phyloP scores from a whole-genome alignment of 1,140 invertebrate species.

The Cherax quadricarinatus region DNA sequence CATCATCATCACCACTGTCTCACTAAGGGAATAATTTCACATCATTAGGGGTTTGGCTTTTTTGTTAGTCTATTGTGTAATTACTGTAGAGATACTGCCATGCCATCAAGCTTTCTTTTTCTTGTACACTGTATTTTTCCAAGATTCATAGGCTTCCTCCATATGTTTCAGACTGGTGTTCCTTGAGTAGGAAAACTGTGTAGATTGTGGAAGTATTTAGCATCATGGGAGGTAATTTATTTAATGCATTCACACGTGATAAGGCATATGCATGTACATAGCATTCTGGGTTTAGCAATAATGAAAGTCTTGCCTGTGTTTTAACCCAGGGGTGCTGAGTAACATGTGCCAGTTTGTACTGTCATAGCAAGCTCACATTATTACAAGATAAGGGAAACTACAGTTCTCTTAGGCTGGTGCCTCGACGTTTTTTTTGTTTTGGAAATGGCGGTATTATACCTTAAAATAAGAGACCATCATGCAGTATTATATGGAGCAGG shows the following conservation, averaged over 20 bases:
- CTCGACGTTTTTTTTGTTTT: not conserved
- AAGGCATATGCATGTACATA: conserved; percentile 32
- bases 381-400: conserved; percentile 11
- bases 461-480: conserved; percentile 36
- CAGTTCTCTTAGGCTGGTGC: conserved; percentile 16
- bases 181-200: conserved; percentile 27
- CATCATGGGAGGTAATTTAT: conserved; percentile 11
- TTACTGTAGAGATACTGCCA: conserved; percentile 31
- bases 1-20: not conserved
- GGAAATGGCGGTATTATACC: conserved; percentile 7
- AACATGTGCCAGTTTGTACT: conserved; percentile 27
- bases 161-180: conserved; percentile 32
- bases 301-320: conserved; percentile 41
- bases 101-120: conserved; percentile 3
- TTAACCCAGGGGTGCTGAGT: conserved; percentile 29
- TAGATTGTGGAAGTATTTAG: conserved; percentile 22
- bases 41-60: conserved; percentile 8
- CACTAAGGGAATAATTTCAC: not conserved
- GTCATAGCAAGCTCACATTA: not conserved
- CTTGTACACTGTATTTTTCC: conserved; percentile 24
- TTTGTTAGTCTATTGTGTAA: conserved; percentile 14
- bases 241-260: conserved; percentile 25
- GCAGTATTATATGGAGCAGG: conserved; percentile 50
- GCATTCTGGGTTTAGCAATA: conserved; percentile 51
- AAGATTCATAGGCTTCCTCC: conserved; percentile 26